Base-by-base conservation (phyloP, 2,113 vertebrate genomes). In the Dicentrarchus labrax region DNA sequence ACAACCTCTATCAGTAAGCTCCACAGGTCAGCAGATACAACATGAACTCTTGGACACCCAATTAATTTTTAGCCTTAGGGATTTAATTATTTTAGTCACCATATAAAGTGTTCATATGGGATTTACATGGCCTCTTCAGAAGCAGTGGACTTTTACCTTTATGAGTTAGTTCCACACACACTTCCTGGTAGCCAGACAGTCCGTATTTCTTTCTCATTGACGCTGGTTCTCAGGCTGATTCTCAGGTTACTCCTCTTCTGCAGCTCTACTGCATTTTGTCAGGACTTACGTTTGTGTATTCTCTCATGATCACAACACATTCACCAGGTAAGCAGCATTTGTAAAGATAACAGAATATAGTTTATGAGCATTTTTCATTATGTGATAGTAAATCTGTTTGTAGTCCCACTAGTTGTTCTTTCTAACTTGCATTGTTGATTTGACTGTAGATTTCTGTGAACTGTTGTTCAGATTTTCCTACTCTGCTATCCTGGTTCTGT, bases 61-160 rank as follows among this genome's bases (percentile, higher is more conserved):
- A 80, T 83, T 78, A 74, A 54, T 41, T 51, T 38, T 64, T 15
- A 54, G 21, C 50, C 38, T 45, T 3, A 16, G 54, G 24, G 54
- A 45, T 80, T 82, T 61, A 12, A 76, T 78, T 76, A 56, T 39
- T 17, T 61, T 53, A 30, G 9, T 66, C 22, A 70, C 39, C 51
- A 30, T 15, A 21, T 36, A 41, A 61, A 76, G 43, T 48, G 69
- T 57, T 10, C 36, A n/a, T 56, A 67, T 50, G 47, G 30, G 24
- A 74, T 50, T 61, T 76, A 0, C 43, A 6, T 59, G 16, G 1
- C 30, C 45, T 38, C 9, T 22, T 70, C 8, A 47, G 2, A 76
- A 30, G 47, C 54, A 65, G 68, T 86, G 92, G 91, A 94, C 93
- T 94, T 94, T 91, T 82, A 87, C 88, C 92, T 86, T 73, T 68